Conservation (phyloP, 2,797 vertebrate genomes). For the Xenentodon cancila region DNA sequence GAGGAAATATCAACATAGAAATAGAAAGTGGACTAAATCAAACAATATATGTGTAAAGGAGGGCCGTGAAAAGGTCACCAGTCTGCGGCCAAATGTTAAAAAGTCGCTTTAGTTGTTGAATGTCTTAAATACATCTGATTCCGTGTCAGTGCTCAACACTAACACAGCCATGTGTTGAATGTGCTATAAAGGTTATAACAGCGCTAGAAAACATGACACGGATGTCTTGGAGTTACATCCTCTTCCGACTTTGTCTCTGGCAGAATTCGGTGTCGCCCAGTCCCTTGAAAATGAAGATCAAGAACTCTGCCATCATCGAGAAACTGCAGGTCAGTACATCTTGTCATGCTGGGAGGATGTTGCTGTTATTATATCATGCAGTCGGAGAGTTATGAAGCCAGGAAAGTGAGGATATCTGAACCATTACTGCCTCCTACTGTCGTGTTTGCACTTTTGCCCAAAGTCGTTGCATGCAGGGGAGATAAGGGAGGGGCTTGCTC, state of each 20-base stretch:
- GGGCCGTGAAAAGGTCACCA: no score
- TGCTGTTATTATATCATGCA: background rate
- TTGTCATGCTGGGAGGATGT: background rate
- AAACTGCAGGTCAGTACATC: constrained; percentile 77
- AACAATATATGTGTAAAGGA: no score
- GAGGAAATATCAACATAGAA: no score
- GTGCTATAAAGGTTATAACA: no score
- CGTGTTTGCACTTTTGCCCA: constrained; percentile 16
- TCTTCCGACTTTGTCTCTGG: constrained; percentile 5
- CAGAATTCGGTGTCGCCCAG: constrained; percentile 69
- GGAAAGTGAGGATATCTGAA: constrained; percentile 13
- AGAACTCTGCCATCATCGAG: constrained; percentile 76
- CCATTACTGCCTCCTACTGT: constrained; percentile 67
- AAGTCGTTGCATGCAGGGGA: constrained; percentile 6
- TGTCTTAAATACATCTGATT: no score
- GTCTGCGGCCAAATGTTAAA: no score
- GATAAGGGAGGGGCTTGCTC: constrained; percentile 31
- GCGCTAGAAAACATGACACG: no score
- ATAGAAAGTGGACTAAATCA: no score
- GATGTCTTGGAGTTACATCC: background rate
- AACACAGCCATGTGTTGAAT: no score
- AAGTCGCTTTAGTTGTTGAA: no score
- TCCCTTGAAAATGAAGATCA: constrained; percentile 72
- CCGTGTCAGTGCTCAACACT: no score
- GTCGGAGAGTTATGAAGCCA: background rate